A percentile compares a stretch with the other conserved stretches of the same genome.
Evolutionary conservation across 2,797 vertebrate species (phyloP).

Genomic region (Sorex maritimensis): DNA sequence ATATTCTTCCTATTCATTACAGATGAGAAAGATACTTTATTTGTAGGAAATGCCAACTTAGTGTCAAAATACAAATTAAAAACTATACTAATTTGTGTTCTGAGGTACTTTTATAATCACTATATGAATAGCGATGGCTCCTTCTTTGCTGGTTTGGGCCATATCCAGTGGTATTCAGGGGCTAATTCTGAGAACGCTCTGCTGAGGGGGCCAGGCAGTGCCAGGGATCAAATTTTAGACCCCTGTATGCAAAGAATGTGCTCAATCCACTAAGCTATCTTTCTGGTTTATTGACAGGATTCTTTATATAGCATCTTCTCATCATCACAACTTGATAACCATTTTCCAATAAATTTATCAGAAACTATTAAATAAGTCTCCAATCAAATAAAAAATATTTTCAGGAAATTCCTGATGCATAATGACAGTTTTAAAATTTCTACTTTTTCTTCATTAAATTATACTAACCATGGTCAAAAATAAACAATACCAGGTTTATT

Average conservation of each 20-base stretch:
- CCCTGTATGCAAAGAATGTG: too few species aligned
- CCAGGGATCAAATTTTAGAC: too few species aligned
- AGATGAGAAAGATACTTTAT: background rate
- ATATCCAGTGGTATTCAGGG: too few species aligned
- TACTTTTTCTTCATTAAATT: background rate
- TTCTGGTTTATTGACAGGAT: background rate
- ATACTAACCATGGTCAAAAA: conserved; percentile 13
- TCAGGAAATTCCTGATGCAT: background rate
- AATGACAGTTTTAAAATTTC: conserved; percentile 34
- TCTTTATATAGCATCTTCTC: conserved; percentile 19
- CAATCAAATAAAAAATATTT: conserved; percentile 49
- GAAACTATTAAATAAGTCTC: conserved; percentile 15
- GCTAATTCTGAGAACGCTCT: background rate
- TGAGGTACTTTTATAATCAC: conserved; percentile 62
- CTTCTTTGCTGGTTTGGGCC: too few species aligned
- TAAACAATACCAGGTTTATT: background rate
- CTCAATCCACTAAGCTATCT: too few species aligned
- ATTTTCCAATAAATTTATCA: conserved; percentile 44
- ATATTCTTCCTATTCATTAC: conserved; percentile 32
- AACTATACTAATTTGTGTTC: conserved; percentile 32
- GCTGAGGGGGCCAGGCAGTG: too few species aligned
- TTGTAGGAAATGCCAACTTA: conserved; percentile 21
- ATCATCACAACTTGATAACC: conserved; percentile 40
- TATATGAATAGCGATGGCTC: background rate
- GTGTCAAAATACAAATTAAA: conserved; percentile 57